Evolutionary conservation across 2,888 invertebrate species (phyloP).

Genomic region (Mimas tiliae): DNA sequence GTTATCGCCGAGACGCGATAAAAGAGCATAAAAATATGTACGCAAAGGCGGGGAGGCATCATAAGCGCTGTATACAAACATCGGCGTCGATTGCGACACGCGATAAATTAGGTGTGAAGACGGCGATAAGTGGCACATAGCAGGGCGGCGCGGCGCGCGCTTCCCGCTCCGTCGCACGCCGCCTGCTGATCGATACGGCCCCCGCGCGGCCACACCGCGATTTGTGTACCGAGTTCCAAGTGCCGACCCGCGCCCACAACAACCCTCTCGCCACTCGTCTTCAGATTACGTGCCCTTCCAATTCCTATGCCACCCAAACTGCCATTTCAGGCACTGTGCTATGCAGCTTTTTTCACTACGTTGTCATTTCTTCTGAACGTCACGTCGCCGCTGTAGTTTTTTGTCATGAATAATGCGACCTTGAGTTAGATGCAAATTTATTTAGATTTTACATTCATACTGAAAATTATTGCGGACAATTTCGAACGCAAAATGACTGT

Average conservation of each 20-base stretch:
- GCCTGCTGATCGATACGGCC: constrained; percentile 38
- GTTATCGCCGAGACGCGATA: constrained; percentile 22
- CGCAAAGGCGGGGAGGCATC: constrained; percentile 45
- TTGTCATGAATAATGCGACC: not conserved
- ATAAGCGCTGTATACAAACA: constrained; percentile 59
- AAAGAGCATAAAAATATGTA: constrained; percentile 40
- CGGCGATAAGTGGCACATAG: constrained; percentile 73
- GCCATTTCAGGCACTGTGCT: not conserved
- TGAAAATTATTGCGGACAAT: not conserved
- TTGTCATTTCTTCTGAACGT: not conserved
- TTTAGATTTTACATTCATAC: not conserved
- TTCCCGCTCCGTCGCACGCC: constrained; percentile 43
- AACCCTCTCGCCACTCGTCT: constrained; percentile 32
- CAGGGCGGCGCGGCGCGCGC: constrained; percentile 58
- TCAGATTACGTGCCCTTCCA: constrained; percentile 34
- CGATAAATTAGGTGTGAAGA: constrained; percentile 82
- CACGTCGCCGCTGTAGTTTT: not conserved
- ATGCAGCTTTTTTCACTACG: not conserved
- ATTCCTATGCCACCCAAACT: not conserved
- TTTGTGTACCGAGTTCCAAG: constrained; percentile 51
- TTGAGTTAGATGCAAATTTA: not conserved
- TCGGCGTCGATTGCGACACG: constrained; percentile 67
- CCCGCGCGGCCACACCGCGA: constrained; percentile 50
- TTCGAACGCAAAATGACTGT: not conserved
- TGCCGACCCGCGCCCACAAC: constrained; percentile 32